These are phyloP conservation scores for Knipowitschia caucasica DNA, from an alignment of 2,797 vertebrate species.

Conservation along the genomic window DNA sequence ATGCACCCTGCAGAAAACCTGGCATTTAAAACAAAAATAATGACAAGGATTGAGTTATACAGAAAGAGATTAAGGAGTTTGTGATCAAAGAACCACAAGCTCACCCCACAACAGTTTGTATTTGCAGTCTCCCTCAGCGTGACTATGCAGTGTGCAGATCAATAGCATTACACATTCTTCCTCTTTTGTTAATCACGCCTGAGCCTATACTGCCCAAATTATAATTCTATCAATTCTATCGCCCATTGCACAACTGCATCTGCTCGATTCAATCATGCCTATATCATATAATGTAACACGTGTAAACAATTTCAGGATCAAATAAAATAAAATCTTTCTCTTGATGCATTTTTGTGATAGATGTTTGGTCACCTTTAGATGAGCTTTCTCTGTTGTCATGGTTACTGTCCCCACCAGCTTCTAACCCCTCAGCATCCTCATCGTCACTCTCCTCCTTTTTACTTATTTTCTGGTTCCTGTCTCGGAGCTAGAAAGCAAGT, in stretches of 20 bases:
- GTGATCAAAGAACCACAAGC: not conserved
- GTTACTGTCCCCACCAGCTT: not conserved
- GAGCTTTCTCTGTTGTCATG: not conserved
- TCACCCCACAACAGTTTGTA: not conserved
- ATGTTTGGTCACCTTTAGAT: not conserved
- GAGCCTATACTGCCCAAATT: not conserved
- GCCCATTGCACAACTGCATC: too few relatives aligned
- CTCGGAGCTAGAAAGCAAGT: too few relatives aligned
- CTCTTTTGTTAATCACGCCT: not conserved
- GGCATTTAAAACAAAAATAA: slow-evolving; percentile 38
- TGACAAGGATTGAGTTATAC: slow-evolving; percentile 19
- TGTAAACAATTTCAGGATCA: too few relatives aligned
- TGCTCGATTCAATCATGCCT: too few relatives aligned
- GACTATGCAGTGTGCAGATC: not conserved
- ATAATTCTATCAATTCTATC: too few relatives aligned
- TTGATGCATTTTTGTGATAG: slow-evolving; percentile 12
- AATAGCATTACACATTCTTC: not conserved
- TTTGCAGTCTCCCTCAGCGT: not conserved
- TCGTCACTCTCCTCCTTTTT: slow-evolving; percentile 18
- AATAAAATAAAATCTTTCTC: too few relatives aligned
- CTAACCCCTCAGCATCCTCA: slow-evolving; percentile 16
- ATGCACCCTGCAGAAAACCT: too few relatives aligned
- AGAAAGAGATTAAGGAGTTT: not conserved
- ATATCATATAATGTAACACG: too few relatives aligned
- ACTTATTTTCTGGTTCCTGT: too few relatives aligned